Conservation (phyloP, 92 coral and sea anemone species). For the Phenganax subtilis region DNA sequence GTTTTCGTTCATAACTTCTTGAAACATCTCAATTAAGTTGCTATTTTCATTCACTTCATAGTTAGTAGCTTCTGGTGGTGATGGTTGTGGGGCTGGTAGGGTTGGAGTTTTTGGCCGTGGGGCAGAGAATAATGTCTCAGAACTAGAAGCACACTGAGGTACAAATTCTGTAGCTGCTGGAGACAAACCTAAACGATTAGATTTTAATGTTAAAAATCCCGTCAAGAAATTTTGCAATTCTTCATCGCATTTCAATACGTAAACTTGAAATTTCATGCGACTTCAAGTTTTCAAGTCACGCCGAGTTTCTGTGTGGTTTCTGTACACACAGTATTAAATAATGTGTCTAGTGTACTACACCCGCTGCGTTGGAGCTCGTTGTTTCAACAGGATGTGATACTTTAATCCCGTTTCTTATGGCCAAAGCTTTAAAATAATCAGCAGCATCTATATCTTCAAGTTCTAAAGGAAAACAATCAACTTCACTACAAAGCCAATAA, state of each 20-base stretch:
- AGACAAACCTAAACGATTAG: background rate
- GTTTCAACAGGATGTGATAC: constrained; percentile 6
- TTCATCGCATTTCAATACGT: background rate
- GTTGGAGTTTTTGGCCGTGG: background rate
- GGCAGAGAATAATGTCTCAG: background rate
- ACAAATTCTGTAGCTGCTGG: constrained; percentile 21
- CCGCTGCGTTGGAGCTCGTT: background rate
- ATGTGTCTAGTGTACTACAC: background rate
- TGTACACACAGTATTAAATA: background rate
- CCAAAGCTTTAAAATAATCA: constrained; percentile 15
- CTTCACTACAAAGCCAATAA: too few relatives aligned
- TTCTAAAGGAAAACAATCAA: background rate
- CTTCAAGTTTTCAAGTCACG: background rate
- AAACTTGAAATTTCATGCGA: background rate
- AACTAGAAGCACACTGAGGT: background rate
- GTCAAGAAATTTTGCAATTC: background rate
- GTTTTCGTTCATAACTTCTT: constrained; percentile 13
- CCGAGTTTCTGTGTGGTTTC: background rate
- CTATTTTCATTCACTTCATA: background rate
- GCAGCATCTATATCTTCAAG: background rate
- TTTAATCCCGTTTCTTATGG: constrained; percentile 22
- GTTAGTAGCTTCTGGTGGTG: background rate
- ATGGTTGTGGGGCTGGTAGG: background rate
- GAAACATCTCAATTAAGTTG: constrained; percentile 16
- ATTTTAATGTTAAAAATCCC: background rate